Evolutionary conservation across 2,797 vertebrate species (phyloP).

Genomic region (Propithecus deckenii): DNA sequence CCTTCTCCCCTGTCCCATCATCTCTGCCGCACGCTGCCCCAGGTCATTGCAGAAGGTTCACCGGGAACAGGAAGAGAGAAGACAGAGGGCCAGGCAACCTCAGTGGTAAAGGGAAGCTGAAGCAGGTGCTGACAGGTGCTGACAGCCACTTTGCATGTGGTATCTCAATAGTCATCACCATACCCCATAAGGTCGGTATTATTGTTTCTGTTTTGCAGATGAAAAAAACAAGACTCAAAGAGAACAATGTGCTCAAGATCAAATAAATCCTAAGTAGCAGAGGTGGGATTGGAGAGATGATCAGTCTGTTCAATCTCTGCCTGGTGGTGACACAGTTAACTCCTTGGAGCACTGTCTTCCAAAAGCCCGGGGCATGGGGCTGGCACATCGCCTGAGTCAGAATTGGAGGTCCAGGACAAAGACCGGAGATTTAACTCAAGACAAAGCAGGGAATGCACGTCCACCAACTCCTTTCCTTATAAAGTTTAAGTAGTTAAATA

Average conservation of each 20-base stretch:
- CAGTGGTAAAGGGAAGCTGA: not conserved
- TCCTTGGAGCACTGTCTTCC: not conserved
- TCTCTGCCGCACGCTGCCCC: not conserved
- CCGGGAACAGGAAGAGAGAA: not conserved
- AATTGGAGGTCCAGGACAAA: not conserved
- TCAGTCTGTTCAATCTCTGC: not conserved
- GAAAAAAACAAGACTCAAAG: not conserved
- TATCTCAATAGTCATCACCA: not conserved
- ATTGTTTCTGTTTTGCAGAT: not conserved
- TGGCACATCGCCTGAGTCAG: not conserved
- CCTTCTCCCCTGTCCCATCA: rapidly evolving
- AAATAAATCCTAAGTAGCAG: not conserved
- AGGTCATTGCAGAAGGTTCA: not conserved
- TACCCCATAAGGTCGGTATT: not conserved
- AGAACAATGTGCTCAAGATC: not conserved
- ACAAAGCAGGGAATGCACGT: not conserved
- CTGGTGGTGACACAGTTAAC: not conserved
- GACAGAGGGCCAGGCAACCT: not conserved
- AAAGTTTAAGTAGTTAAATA: not conserved
- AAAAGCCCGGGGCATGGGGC: not conserved
- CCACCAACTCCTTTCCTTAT: not conserved
- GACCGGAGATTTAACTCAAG: not conserved
- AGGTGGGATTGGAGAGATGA: not conserved
- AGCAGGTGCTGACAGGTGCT: not conserved
- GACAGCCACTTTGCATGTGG: not conserved